phyloP scores from a whole-genome alignment of 2,888 invertebrate genomes.

The Myopa testacea region DNA sequence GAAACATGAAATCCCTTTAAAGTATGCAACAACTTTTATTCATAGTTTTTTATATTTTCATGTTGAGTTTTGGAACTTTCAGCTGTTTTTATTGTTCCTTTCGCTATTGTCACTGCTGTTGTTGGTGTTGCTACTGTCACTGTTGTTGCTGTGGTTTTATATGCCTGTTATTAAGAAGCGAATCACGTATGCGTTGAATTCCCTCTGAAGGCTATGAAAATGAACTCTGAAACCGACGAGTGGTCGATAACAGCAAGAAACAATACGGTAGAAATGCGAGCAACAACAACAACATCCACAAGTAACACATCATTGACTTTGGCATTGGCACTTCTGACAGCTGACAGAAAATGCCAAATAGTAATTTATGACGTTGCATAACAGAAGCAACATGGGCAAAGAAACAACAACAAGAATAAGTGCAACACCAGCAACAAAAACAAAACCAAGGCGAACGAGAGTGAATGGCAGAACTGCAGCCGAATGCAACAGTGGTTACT shows the following conservation, averaged over 20 bases:
- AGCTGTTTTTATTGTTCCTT: too few relatives aligned
- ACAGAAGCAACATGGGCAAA: not conserved
- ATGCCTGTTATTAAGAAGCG: not conserved
- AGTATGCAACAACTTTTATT: not conserved
- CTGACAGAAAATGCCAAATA: slow-evolving; percentile 1
- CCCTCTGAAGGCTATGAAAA: not conserved
- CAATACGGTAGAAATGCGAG: not conserved
- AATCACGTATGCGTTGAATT: slow-evolving; percentile 6
- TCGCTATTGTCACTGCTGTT: too few relatives aligned
- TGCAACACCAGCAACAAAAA: not conserved
- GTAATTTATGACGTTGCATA: slow-evolving; percentile 1
- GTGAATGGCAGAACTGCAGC: too few relatives aligned
- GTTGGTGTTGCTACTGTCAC: too few relatives aligned
- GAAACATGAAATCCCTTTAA: not conserved
- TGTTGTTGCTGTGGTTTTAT: too few relatives aligned
- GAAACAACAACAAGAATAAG: not conserved
- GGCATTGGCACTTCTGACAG: slow-evolving; percentile 30
- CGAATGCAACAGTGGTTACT: too few relatives aligned
- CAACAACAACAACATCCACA: slow-evolving; percentile 3
- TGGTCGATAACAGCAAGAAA: too few relatives aligned
- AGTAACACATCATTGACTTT: slow-evolving; percentile 29
- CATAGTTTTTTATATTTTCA: too few relatives aligned
- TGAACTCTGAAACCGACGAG: not conserved
- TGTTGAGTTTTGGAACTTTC: too few relatives aligned
- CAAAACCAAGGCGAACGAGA: too few relatives aligned